Base-by-base conservation (phyloP, 2,113 vertebrate species). In the Carlito syrichta region DNA sequence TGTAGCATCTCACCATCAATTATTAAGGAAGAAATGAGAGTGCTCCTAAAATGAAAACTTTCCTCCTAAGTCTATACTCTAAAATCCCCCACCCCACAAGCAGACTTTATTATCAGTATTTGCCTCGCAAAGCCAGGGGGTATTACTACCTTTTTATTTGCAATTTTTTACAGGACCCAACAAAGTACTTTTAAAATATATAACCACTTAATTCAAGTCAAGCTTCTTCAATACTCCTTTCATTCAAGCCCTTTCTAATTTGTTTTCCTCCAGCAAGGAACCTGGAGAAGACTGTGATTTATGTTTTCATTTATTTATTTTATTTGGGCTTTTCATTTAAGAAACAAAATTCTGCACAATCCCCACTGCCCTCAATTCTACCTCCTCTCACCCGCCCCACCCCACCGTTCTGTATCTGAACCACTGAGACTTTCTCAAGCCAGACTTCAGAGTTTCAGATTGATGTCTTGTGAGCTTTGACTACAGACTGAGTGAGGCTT, bases 151-250 rank as follows among this genome's bases (percentile, higher is more conserved):
- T 97, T 98, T 97, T 98, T 97, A 97, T 98, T 96, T 97, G 96
- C 94, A 97, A 74, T 96, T 97, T n/a, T 97, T 98, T 98, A 97
- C 84, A 92, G 96, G 85, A 90, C 92, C 96, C 96, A 97, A 88
- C 97, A 97, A 98, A 98, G 94, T 97, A 97, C 96, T 98, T 97
- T 98, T 96, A 98, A 98, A 98, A 98, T 96, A 97, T 96, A 98
- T 85, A 97, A 95, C 96, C 97, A 98, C 98, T 98, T 98, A 98
- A 98, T 98, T 98, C 96, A 87, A 97, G 97, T 95, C 97, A 97
- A 96, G 95, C 86, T 91, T 96, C 96, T 93, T 96, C 97, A 97
- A 97, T 96, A 94, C 94, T 63, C 83, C 97, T 97, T 97, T 97
- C 92, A 94, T 97, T 98, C 97, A 97, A 97, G 94, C 89, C 19